These are phyloP conservation scores for Chondrilla cf. caribensis DNA, from an alignment of 37 sponge, comb jelly and placozoan genomes.

Conservation along the genomic window DNA sequence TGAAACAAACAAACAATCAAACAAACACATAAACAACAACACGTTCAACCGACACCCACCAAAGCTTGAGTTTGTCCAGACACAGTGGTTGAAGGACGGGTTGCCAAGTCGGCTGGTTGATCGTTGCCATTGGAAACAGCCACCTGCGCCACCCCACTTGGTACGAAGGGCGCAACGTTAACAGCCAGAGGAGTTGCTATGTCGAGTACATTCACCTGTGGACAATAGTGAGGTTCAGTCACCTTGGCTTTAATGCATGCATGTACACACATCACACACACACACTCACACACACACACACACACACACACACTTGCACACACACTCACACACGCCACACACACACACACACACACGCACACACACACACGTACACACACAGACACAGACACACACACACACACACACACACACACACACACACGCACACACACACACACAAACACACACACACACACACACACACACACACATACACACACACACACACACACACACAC, in stretches of 20 bases:
- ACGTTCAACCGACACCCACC: neutral
- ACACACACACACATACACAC: too few species aligned
- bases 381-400: too few species aligned
- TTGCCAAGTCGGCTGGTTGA: neutral
- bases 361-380: too few species aligned
- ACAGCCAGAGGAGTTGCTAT: slow-evolving; percentile 2
- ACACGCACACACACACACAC: too few species aligned
- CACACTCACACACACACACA: too few species aligned
- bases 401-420: too few species aligned
- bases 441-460: too few species aligned
- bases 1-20: neutral
- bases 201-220: neutral
- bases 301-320: too few species aligned
- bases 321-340: too few species aligned
- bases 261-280: neutral
- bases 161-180: neutral
- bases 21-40: neutral
- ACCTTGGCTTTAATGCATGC: neutral
- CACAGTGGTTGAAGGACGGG: neutral
- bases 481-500: neutral
- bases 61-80: slow-evolving; percentile 3
- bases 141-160: neutral
- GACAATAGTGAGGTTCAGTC: neutral
- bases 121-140: slow-evolving; percentile 4
- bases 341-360: too few species aligned